These are phyloP conservation scores for Mythimna ferrago DNA, from an alignment of 2,888 invertebrate genomes.

Conservation along the genomic window DNA sequence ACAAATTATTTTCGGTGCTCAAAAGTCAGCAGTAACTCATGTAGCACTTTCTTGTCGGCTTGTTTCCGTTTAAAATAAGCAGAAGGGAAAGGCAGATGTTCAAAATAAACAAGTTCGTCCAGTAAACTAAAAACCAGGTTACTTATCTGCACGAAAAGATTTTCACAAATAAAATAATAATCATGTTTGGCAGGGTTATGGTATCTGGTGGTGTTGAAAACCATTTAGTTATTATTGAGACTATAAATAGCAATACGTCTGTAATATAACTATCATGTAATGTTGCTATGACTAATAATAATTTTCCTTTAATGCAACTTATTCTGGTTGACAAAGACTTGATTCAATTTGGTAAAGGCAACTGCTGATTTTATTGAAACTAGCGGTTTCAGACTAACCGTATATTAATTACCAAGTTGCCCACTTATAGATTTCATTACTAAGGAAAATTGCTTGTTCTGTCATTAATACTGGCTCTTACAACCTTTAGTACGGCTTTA, in stretches of 20 bases:
- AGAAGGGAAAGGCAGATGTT: slow-evolving; percentile 16
- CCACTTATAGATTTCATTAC: slow-evolving; percentile 14
- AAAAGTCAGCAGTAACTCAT: not conserved
- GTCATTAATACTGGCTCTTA: slow-evolving; percentile 20
- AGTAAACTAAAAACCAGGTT: not conserved
- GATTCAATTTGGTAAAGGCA: not conserved
- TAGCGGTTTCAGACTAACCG: not conserved
- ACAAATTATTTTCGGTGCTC: slow-evolving; percentile 30
- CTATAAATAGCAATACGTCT: not conserved
- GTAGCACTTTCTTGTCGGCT: slow-evolving; percentile 27
- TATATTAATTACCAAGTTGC: not conserved
- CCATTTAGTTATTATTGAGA: not conserved
- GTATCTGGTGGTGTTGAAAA: not conserved
- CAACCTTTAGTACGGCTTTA: slow-evolving; percentile 32
- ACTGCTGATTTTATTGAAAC: not conserved
- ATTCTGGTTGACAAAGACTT: not conserved
- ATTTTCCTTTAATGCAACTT: not conserved
- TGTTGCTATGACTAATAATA: not conserved
- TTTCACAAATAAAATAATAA: not conserved
- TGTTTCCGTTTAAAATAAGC: slow-evolving; percentile 21
- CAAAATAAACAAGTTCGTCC: not conserved
- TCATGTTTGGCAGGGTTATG: too few relatives aligned
- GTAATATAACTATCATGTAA: too few relatives aligned
- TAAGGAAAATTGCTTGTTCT: slow-evolving; percentile 13
- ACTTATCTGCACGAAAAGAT: not conserved